Evolutionary conservation across 2,888 invertebrate genomes (phyloP), one percentile per base, ranked within the genome.

Genomic region (Nymphalis urticae): DNA sequence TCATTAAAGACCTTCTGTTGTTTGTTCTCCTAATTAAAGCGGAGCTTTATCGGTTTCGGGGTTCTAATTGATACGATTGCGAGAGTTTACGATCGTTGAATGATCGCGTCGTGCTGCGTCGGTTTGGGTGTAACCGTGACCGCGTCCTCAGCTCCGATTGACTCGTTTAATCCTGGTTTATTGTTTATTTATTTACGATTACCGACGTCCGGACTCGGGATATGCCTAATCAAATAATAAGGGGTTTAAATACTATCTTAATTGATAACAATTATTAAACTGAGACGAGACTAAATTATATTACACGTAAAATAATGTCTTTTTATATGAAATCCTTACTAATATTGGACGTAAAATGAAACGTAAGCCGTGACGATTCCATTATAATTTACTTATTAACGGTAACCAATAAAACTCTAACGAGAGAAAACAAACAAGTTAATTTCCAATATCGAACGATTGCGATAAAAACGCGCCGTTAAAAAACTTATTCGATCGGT

Each of bases 1-100:
- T 90, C 91, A 90, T 91, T 91, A 91, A 89, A 85, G 85, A 85
- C 87, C 88, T 89, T 90, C 91, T 90, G 91, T 87, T 90, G 91
- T 91, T 91, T 92, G 90, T 91, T 89, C 89, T 58, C 88, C 90
- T 92, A 92, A 92, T 92, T 92, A 92, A 91, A 90, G 88, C 85
- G 85, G 91, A 56, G 27, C 54, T 90, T 90, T 91, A 92, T 91
- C 90, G 90, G 85, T 85, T 86, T 85, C 85, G 84, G 82, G 86
- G 85, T 90, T 56, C 91, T 92, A 92, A 92, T 92, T 92, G 92
- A 90, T 91, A 92, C 90, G 91, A 90, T 90, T 90, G 91, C 58
- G 58, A 36, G 58, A 86, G 88, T 92, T 92, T 91, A 92, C 92
- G 92, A 92, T 90, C 90, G 88, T 86, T 88, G 89, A 90, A 88